These are phyloP conservation scores for Neogobius melanostomus DNA, from an alignment of 2,113 vertebrate genomes.

Conservation along the genomic window DNA sequence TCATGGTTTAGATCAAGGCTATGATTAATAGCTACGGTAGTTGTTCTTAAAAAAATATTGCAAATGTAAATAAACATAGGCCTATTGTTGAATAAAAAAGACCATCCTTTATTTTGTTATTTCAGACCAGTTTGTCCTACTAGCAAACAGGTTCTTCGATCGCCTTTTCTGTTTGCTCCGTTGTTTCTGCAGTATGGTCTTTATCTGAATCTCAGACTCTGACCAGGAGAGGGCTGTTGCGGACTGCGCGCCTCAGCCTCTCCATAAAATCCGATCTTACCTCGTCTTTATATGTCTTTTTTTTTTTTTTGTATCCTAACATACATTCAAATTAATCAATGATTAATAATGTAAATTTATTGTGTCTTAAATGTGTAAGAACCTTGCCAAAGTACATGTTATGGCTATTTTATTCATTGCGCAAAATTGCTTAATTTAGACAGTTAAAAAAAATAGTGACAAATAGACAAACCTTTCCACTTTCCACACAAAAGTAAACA, in stretches of 20 bases:
- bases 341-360: background rate
- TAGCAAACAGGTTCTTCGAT: too few relatives aligned
- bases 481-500: background rate
- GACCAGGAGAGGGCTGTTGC: conserved; percentile 78
- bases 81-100: too few relatives aligned
- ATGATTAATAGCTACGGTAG: too few relatives aligned
- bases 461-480: background rate
- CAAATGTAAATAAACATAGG: too few relatives aligned
- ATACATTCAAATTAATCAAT: background rate
- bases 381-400: background rate
- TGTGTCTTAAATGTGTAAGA: background rate
- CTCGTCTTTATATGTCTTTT: background rate
- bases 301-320: background rate
- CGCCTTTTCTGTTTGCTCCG: too few relatives aligned
- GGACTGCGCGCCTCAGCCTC: conserved; percentile 25
- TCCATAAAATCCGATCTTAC: background rate
- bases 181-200: conserved; percentile 42
- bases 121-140: too few relatives aligned
- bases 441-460: background rate
- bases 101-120: too few relatives aligned
- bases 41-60: too few relatives aligned
- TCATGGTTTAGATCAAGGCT: too few relatives aligned
- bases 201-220: conserved; percentile 67
- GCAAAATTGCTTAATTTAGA: background rate
- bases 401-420: background rate